Conservation (phyloP, 2,113 vertebrate genomes). For the Anseranas semipalmata region DNA sequence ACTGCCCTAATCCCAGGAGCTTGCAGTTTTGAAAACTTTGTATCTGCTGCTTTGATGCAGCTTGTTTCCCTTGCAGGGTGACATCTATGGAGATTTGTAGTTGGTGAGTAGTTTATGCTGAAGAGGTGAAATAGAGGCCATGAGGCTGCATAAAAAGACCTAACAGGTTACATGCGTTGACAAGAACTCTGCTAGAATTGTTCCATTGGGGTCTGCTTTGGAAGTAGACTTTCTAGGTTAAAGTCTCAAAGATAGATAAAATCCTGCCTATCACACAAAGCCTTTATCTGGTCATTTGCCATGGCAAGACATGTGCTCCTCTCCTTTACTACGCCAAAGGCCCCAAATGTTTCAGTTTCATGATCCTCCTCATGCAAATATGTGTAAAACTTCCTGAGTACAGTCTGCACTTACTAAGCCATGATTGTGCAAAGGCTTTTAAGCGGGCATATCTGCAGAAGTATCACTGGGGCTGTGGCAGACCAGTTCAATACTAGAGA, state of each 20-base stretch:
- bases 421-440: neutral
- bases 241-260: neutral
- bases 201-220: neutral
- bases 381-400: neutral
- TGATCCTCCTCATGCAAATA: neutral
- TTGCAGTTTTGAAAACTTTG: neutral
- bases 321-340: neutral
- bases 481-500: neutral
- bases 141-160: neutral
- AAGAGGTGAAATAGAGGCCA: neutral
- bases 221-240: neutral
- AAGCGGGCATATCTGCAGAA: neutral
- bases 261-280: neutral
- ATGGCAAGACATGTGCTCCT: neutral
- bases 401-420: neutral
- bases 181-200: neutral
- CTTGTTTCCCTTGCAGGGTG: neutral
- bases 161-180: neutral
- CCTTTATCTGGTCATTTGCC: neutral
- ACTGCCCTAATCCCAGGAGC: neutral
- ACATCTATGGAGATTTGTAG: neutral
- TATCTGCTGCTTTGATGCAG: neutral
- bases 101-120: neutral
- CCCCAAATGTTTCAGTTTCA: neutral
- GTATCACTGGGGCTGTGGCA: neutral